These are phyloP conservation scores for Himantopus leucocephalus DNA, from an alignment of 2,113 vertebrate genomes.

Conservation along the genomic window DNA sequence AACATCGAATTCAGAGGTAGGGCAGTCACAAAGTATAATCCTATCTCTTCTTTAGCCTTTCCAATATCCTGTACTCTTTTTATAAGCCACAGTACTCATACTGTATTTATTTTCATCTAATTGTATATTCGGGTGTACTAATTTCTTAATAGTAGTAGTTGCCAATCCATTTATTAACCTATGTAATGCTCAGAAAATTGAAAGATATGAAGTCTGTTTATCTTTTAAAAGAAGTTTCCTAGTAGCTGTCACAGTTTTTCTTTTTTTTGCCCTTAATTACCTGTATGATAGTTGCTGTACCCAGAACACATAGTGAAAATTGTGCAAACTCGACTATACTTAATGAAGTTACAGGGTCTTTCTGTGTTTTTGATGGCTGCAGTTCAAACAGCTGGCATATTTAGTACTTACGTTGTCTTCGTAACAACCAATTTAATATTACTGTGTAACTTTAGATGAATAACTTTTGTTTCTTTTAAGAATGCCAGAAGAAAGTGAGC, in stretches of 20 bases:
- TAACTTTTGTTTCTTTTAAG: slow-evolving; percentile 61
- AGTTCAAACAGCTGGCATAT: background rate
- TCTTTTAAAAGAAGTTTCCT: background rate
- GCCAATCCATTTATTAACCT: background rate
- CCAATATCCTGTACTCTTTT: background rate
- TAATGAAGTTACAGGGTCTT: background rate
- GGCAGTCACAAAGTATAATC: background rate
- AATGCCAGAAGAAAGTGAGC: slow-evolving; percentile 88
- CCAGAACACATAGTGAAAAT: background rate
- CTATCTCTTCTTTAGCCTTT: background rate
- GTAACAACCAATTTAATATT: background rate
- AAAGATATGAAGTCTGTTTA: background rate
- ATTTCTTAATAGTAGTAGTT: background rate
- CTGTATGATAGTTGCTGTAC: background rate
- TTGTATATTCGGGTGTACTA: background rate
- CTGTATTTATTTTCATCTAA: background rate
- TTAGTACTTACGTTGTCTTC: background rate
- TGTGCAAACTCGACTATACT: background rate
- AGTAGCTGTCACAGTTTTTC: background rate
- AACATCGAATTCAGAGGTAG: slow-evolving; percentile 91
- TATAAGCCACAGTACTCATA: background rate
- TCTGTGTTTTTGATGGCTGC: background rate
- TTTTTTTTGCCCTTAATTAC: background rate
- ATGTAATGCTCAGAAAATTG: background rate
- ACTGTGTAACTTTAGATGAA: background rate